Base-by-base conservation (phyloP, 2,797 vertebrate species). In the Cyclopterus lumpus region DNA sequence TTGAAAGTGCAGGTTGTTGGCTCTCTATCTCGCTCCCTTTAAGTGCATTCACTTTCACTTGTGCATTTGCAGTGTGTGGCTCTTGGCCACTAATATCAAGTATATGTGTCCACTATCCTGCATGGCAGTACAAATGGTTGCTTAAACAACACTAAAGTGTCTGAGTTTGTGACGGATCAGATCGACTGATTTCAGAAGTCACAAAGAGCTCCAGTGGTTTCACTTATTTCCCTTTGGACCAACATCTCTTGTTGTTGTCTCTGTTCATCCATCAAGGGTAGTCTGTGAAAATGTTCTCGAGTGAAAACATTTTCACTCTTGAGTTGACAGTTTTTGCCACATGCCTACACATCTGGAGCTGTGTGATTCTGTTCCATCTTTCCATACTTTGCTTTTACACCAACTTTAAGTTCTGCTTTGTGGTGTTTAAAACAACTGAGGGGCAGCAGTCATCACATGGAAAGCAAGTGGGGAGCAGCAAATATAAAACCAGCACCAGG, bases 401-500 rank as follows among this genome's bases (percentile, higher is more conserved):
- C 9, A 14, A 57, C 38, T 78, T 77, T 44, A 16, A 61, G 32
- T 67, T 44, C 30, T 0, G 36, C 7, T 64, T 36, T 58, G 40
- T 10, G 4, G 65, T 81, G 49, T 36, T 32, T 69, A 36, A 61
- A 55, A 16, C 42, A 76, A 24, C 46, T 12, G 67, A 73, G 53
- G 20, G 34, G 14, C 24, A 20, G 30, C 8, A 44, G 71, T 58
- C 53, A n/a, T 26, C 46, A 30, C 42, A 57, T 67, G 6, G 53
- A 62, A 24, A 72, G 46, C 32, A 44, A 46, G 63, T 36, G 26
- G 12, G 24, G 24, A 76, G 49, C 38, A 30, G 67, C 22, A 54
- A 36, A 75, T 77, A 57, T 61, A 68, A 84, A 71, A 81, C 49
- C 59, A 68, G 49, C 66, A 81, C 62, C 72, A 75, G 67, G 70